A percentile compares a stretch with the other conserved stretches of the same genome.
These are phyloP conservation scores for Dryomyza anilis DNA, from an alignment of 2,888 invertebrate genomes.

Conservation along the genomic window DNA sequence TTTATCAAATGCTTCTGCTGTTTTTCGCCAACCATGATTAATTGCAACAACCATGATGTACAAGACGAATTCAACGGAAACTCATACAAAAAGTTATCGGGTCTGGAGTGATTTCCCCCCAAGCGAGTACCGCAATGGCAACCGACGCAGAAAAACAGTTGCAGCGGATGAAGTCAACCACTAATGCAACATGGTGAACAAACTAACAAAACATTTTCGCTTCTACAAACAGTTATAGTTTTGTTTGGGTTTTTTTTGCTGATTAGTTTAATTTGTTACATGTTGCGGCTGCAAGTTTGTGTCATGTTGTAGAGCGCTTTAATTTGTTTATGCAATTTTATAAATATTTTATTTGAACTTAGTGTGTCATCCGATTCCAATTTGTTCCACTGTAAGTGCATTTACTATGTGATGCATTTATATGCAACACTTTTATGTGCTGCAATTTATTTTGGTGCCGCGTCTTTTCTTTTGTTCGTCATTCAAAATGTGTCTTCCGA, in stretches of 20 bases:
- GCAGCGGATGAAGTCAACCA: conserved; percentile 58
- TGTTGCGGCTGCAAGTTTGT: too few species aligned
- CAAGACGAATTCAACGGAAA: conserved; percentile 18
- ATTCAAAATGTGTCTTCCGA: conserved; percentile 3
- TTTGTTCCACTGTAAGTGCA: conserved; percentile 5
- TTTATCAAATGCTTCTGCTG: too few species aligned
- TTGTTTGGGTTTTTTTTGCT: too few species aligned
- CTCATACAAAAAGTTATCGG: neutral
- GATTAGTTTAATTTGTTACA: too few species aligned
- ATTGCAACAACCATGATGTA: conserved; percentile 20
- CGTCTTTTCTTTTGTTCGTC: neutral
- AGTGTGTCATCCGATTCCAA: too few species aligned
- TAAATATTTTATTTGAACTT: too few species aligned
- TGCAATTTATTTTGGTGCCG: conserved; percentile 49
- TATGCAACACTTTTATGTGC: conserved; percentile 50
- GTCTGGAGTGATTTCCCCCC: neutral
- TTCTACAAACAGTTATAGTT: too few species aligned
- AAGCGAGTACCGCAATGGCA: neutral
- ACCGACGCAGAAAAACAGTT: conserved; percentile 36
- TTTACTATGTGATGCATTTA: conserved; percentile 44
- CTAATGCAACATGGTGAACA: conserved; percentile 58
- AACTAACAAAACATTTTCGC: too few species aligned
- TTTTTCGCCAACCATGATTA: too few species aligned
- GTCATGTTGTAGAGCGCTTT: too few species aligned
- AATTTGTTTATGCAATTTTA: too few species aligned